Evolutionary conservation across 2,797 vertebrate species (phyloP), one percentile per base, ranked within the genome.

Genomic region (Zenarchopterus dispar): DNA sequence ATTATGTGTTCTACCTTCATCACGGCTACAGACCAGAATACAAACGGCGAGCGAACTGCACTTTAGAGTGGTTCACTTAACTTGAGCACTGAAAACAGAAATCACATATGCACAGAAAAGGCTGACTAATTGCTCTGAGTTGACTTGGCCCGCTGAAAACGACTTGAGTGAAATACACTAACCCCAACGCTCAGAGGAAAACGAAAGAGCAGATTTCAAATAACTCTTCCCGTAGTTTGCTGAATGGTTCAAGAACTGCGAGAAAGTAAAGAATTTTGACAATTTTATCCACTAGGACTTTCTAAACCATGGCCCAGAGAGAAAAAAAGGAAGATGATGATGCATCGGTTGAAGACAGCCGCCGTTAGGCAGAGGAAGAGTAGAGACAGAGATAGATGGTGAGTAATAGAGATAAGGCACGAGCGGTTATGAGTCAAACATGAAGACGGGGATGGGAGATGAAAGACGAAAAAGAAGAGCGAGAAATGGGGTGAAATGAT

Each of bases 381-480:
- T 45, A 55, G 46, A 62, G 65, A 75, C 62, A 50, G 43, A 73
- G 68, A 77, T 43, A 50, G 77, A 74, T 57, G 36, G 63, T 63
- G 66, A 78, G 68, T 67, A 72, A 82, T 53, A 17, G 52, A 72
- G 56, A 77, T 62, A 43, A 62, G 19, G 24, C 16, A 18, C 43
- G 19, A 59, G 58, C 1, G 9, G 31, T 51, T 72, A 67, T 76
- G 67, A 79, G 78, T 85, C 65, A 13, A 70, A 79, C 54, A 36
- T 11, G 53, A 75, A 62, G 65, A 75, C 6, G 23, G 55, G 50
- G 63, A 56, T 23, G 39, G 21, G 19, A 74, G 56, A 67, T 64
- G 56, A 75, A 72, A 80, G 67, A 73, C 24, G 45, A 50, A 78
- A 61, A 48, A 67, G 17, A 44, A 52, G 53, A 62, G 70, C 49